Base-by-base conservation (phyloP, 92 coral and sea anemone genomes). In the Umimayanthus kanabou region DNA sequence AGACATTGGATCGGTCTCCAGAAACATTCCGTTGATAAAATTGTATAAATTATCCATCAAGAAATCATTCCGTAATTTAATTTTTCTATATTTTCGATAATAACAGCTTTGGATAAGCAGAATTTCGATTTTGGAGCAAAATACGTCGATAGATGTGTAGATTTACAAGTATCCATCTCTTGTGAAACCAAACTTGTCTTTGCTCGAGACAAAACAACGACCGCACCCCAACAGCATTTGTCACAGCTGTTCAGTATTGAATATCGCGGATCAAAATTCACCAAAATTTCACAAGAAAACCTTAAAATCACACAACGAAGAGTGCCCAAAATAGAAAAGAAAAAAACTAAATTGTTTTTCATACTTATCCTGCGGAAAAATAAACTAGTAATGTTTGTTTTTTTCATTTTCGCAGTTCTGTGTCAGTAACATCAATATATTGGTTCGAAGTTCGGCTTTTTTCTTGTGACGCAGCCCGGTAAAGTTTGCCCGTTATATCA, bases 211-310 rank as follows among this genome's bases (percentile, higher is more conserved):
- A 83, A 83, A 83, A 83, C 87, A 80, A 83, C 77, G 67, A 83
- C 87, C 87, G 87, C 87, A 83, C 87, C 87, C 87, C 26, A 70
- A 23, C 25, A 70, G 78, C 65, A 20, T 49, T 70, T 50, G 66
- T 20, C 87, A 83, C 87, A 83, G 87, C 87, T 83, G 87, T 83
- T 70, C 39, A 4, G 87, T 70, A 83, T 83, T 69, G 77, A 83
- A 83, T 83, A 83, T 69, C 87, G 64, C 61, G 58, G 77, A 83
- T 83, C 87, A 70, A 70, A 70, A 83, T 45, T 83, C 65, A 70
- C 77, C 42, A 33, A 83, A 83, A 71, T 69, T 82, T 69, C 87
- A 45, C 61, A 69, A 83, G 78, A 58, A 28, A 23, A 28, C 16
- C 58, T 39, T 80, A 37, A 29, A 53, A 13, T 25, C 39, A 80